Percentiles rank a stretch among this genome's conserved stretches.
Conservation (phyloP, 1,140 invertebrate genomes). For the Caenorhabditis latens region DNA sequence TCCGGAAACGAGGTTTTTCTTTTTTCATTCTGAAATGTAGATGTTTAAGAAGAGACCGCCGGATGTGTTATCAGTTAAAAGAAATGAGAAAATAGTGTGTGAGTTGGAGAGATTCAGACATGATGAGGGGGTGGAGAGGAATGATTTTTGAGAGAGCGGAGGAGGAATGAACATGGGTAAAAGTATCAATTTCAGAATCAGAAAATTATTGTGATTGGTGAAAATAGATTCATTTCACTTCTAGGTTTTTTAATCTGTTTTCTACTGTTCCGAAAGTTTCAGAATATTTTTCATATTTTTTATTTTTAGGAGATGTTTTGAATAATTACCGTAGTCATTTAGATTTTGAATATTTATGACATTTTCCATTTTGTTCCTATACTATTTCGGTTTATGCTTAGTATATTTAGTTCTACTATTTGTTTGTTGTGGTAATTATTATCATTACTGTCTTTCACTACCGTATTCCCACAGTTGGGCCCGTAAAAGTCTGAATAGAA, state of each 20-base stretch:
- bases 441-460: too few relatives aligned
- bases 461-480: too few relatives aligned
- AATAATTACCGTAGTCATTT: too few relatives aligned
- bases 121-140: background rate
- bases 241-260: background rate
- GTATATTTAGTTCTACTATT: too few relatives aligned
- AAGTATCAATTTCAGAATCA: conserved; percentile 1
- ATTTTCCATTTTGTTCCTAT: too few relatives aligned
- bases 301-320: too few relatives aligned
- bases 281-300: too few relatives aligned
- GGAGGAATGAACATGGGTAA: background rate
- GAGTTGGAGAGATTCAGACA: background rate
- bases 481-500: too few relatives aligned
- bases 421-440: too few relatives aligned
- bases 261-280: too few relatives aligned
- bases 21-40: background rate
- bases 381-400: too few relatives aligned
- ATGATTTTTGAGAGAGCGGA: conserved; percentile 15
- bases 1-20: conserved; percentile 30
- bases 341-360: too few relatives aligned
- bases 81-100: background rate
- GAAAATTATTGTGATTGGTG: background rate
- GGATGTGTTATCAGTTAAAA: conserved; percentile 41
- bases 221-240: background rate
- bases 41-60: conserved; percentile 31